These are phyloP conservation scores for Octomys mimax DNA, from an alignment of 2,797 vertebrate species.

Conservation along the genomic window DNA sequence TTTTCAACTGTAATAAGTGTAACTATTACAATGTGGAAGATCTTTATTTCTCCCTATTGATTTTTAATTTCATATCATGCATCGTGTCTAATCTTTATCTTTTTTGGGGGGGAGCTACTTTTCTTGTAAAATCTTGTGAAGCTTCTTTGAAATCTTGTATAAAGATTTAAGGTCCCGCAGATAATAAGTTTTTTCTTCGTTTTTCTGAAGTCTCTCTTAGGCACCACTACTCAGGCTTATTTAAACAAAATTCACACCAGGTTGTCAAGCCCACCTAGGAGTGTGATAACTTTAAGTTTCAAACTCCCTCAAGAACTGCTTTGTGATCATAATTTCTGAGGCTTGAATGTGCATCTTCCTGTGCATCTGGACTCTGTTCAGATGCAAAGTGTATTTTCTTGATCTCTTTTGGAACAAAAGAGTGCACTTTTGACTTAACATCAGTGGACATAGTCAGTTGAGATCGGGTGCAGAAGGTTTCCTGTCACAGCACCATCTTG, in stretches of 20 bases:
- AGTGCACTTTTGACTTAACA: not conserved
- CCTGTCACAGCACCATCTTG: not conserved
- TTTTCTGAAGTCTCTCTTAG: not conserved
- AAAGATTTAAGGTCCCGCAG: not conserved
- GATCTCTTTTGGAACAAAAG: not conserved
- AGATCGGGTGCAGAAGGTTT: not conserved
- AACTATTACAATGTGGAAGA: not conserved
- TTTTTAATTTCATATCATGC: not conserved
- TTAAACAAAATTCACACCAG: constrained; percentile 27
- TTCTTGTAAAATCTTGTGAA: not conserved
- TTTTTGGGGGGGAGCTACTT: not conserved
- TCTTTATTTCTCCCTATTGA: not conserved
- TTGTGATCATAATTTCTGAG: constrained; percentile 31
- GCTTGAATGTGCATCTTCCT: not conserved
- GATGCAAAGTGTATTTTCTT: not conserved
- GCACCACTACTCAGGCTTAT: not conserved
- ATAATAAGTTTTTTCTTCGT: not conserved
- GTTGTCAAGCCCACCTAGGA: not conserved
- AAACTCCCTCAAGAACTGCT: not conserved
- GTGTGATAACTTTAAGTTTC: not conserved
- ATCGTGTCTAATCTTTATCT: not conserved
- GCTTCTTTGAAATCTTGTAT: constrained; percentile 1
- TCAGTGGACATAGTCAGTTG: not conserved
- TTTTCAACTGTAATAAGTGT: not conserved
- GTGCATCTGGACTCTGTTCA: not conserved